A percentile compares a stretch with the other conserved stretches of the same genome.
phyloP scores from a whole-genome alignment of 2,113 vertebrate species.

The Anoura caudifer region DNA sequence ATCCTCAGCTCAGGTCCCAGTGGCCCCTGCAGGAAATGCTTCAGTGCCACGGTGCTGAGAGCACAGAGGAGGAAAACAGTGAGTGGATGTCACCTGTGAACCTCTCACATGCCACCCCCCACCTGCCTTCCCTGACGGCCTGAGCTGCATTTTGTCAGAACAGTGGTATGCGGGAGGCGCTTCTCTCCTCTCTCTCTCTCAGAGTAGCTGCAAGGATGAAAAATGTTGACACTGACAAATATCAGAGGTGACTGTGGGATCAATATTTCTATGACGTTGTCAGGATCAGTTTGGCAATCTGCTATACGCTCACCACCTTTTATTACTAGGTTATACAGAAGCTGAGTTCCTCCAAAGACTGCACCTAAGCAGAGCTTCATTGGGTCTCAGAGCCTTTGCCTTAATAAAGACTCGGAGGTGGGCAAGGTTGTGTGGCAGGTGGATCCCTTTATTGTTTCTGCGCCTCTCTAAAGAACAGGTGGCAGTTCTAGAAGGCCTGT shows the following conservation, averaged over 20 bases:
- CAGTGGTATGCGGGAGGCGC: no score
- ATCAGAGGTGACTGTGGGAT: constrained; percentile 16
- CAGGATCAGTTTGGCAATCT: constrained; percentile 17
- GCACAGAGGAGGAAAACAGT: neutral
- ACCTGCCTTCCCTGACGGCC: neutral
- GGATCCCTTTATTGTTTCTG: neutral
- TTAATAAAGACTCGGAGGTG: fast-evolving
- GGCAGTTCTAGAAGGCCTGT: neutral
- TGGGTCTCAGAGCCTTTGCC: neutral
- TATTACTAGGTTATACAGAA: neutral
- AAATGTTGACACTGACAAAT: constrained; percentile 40
- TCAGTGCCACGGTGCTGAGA: neutral
- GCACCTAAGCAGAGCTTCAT: neutral
- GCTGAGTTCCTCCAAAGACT: neutral
- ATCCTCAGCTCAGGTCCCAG: neutral
- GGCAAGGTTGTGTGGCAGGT: neutral
- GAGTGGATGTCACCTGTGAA: fast-evolving
- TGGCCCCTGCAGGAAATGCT: fast-evolving
- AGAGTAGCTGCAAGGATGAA: neutral
- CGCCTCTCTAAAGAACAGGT: neutral
- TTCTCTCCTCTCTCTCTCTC: neutral
- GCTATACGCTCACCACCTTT: neutral
- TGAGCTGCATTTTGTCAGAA: neutral
- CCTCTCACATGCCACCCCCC: fast-evolving
- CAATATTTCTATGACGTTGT: constrained; percentile 37